phyloP scores from a whole-genome alignment of 2,113 vertebrate genomes.

The Pseudorasbora parva region DNA sequence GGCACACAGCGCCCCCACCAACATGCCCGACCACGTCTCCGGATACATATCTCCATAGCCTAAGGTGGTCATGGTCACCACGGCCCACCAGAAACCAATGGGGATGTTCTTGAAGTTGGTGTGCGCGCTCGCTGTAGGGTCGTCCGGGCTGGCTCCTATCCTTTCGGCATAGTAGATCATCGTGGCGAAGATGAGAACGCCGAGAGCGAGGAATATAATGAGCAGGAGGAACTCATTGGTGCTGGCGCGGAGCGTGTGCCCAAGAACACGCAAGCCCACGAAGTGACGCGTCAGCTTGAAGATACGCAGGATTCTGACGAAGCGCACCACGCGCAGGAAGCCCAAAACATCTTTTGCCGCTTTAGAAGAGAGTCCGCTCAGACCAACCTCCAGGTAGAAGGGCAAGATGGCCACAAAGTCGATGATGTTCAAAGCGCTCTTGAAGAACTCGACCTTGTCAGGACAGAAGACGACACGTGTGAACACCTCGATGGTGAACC shows the following conservation, averaged over 20 bases:
- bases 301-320: slow-evolving; percentile 92
- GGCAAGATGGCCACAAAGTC: slow-evolving; percentile 96
- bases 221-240: slow-evolving; percentile 96
- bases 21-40: slow-evolving; percentile 95
- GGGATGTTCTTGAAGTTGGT: slow-evolving; percentile 97
- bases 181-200: slow-evolving; percentile 94
- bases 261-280: slow-evolving; percentile 89
- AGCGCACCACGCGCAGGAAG: slow-evolving; percentile 90
- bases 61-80: slow-evolving; percentile 95
- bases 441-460: slow-evolving; percentile 91
- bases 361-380: slow-evolving; percentile 90
- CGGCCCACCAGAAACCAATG: slow-evolving; percentile 98
- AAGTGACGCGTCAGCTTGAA: slow-evolving; percentile 96
- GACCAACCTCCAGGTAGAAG: slow-evolving; percentile 91
- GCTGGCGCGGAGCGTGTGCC: slow-evolving; percentile 91
- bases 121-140: slow-evolving; percentile 87
- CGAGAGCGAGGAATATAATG: slow-evolving; percentile 93
- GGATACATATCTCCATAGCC: slow-evolving; percentile 98
- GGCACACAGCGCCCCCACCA: slow-evolving; percentile 92
- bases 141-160: slow-evolving; percentile 87
- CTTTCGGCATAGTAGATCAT: slow-evolving; percentile 98
- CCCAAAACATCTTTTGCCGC: slow-evolving; percentile 96
- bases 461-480: slow-evolving; percentile 93
- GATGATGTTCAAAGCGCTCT: slow-evolving; percentile 94
- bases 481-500: slow-evolving; percentile 97